Evolutionary conservation across 92 coral and sea anemone genomes (phyloP).

Genomic region (Porites divaricata): DNA sequence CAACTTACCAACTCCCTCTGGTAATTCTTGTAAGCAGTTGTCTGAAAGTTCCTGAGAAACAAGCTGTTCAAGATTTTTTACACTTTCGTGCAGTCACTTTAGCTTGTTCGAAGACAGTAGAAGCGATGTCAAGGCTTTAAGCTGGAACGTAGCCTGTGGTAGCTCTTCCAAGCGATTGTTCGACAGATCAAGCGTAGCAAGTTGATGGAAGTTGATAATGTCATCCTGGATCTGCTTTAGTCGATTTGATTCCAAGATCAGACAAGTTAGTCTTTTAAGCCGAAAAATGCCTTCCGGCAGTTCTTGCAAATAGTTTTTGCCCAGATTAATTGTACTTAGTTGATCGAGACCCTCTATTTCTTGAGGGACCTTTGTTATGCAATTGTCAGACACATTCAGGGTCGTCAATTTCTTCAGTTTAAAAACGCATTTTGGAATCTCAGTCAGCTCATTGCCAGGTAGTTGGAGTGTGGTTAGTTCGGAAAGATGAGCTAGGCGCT

Average conservation of each 20-base stretch:
- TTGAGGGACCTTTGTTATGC: background rate
- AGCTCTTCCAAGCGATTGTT: background rate
- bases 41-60: background rate
- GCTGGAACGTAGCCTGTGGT: background rate
- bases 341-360: background rate
- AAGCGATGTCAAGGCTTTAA: background rate
- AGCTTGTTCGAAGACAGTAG: background rate
- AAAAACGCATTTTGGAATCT: slow-evolving; percentile 7
- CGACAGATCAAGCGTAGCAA: background rate
- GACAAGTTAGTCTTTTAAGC: background rate
- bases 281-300: background rate
- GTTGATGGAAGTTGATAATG: background rate
- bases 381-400: background rate
- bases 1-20: background rate
- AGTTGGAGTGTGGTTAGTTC: slow-evolving; percentile 7
- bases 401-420: background rate
- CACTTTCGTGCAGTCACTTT: background rate
- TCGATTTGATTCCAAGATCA: background rate
- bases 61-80: background rate
- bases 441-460: background rate
- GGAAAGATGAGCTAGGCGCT: background rate
- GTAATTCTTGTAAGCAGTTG: background rate
- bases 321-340: background rate
- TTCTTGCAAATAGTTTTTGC: background rate
- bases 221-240: background rate